These are phyloP conservation scores for Hoplostethus mediterraneus DNA, from an alignment of 2,797 vertebrate species.

Conservation along the genomic window DNA sequence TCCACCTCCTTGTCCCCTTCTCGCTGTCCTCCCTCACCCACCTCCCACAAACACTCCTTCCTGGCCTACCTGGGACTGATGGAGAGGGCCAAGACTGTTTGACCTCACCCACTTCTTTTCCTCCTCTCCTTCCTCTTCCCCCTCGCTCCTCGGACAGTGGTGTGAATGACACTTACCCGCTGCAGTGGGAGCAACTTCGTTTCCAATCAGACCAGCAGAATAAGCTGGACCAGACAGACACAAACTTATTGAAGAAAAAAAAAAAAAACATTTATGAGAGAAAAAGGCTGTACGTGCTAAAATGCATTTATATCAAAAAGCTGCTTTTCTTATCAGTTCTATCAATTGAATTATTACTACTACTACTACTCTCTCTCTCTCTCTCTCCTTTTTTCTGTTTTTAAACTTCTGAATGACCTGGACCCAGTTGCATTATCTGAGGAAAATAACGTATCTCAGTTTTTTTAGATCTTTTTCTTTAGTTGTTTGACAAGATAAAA, in stretches of 20 bases:
- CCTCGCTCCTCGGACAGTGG: conserved; percentile 65
- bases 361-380: conserved; percentile 76
- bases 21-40: conserved; percentile 84
- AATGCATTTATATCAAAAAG: conserved; percentile 96
- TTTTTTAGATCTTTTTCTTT: conserved; percentile 78
- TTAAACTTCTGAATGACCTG: conserved; percentile 80
- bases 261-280: conserved; percentile 84
- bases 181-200: conserved; percentile 71
- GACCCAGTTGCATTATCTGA: conserved; percentile 81
- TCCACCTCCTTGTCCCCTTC: conserved; percentile 84
- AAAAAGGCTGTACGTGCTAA: conserved; percentile 93
- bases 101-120: conserved; percentile 74
- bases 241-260: conserved; percentile 79
- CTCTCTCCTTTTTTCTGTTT: conserved; percentile 67
- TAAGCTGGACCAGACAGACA: conserved; percentile 89
- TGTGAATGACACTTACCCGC: conserved; percentile 72
- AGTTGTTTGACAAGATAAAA: conserved; percentile 70
- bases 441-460: conserved; percentile 72
- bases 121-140: conserved; percentile 32
- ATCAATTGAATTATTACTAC: conserved; percentile 83
- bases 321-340: conserved; percentile 92
- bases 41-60: conserved; percentile 98
- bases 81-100: conserved; percentile 96
- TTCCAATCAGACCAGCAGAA: conserved; percentile 86
- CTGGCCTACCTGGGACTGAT: conserved; percentile 97